Evolutionary conservation across 2,113 vertebrate species (phyloP), one percentile per base, ranked within the genome.

Genomic region (Rhinoderma darwinii): DNA sequence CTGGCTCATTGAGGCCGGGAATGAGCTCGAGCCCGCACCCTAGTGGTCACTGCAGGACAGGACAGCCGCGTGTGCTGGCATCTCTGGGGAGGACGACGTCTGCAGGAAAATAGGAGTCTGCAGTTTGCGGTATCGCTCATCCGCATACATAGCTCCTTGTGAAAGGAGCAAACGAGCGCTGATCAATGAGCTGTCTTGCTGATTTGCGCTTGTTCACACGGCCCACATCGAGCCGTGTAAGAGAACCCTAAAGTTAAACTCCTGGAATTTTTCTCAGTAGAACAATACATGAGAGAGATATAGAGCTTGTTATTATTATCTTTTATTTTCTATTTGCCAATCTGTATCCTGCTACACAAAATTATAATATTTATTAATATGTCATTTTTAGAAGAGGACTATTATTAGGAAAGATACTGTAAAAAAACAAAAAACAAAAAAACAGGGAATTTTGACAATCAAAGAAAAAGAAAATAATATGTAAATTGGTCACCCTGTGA

Each of bases 401-500:
- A 63, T 81, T 59, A 81, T 81, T 81, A 27, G 27, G 54, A 81
- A 80, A 63, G 54, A 81, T 63, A 61, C 54, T 63, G 22, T 61
- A 43, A 41, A 81, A 51, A 81, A 56, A 59, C n/a, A 54, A 54
- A 20, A 43, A 41, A 81, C 32, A 81, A 56, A 59, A 41, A 54
- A 54, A 20, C 77, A 43, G 78, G 78, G 54, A 81, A 63, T 10
- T 43, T 43, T 81, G 25, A 59, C 54, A 63, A 81, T 61, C n/a
- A 12, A 59, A 61, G 78, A 41, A 81, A 61, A 61, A 63, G 54
- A 43, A 41, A 61, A 43, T 12, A 17, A 63, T 81, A 81, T 63
- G 78, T 61, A 81, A 81, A 81, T 81, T 41, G 54, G 54, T 81
- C 54, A 43, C 78, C 78, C 35, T 43, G 37, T 43, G 54, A 81